Evolutionary conservation across 1,140 invertebrate species (phyloP).

Genomic region (Tribolium madens): DNA sequence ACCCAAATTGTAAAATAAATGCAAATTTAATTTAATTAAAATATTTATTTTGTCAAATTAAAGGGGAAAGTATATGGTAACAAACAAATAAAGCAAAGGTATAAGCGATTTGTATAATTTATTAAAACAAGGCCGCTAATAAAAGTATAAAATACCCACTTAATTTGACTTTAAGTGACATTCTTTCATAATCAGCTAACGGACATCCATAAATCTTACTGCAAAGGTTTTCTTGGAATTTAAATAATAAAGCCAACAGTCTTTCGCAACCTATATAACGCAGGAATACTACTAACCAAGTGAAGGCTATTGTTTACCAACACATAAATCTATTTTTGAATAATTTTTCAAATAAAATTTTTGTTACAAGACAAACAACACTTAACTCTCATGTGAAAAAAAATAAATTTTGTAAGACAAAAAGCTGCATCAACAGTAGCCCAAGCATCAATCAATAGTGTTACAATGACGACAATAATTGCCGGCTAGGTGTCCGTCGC

Average conservation of each 20-base stretch:
- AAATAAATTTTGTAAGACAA: neutral
- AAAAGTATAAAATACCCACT: neutral
- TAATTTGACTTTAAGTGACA: neutral
- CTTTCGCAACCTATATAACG: neutral
- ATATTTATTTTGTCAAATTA: no score
- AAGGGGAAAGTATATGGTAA: no score
- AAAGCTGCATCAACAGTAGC: constrained; percentile 37
- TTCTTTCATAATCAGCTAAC: neutral
- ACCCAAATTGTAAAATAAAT: no score
- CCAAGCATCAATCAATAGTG: constrained; percentile 46
- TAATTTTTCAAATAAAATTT: no score
- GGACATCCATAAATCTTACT: neutral
- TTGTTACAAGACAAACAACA: no score
- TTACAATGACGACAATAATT: constrained; percentile 52
- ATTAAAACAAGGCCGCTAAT: neutral
- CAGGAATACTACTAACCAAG: neutral
- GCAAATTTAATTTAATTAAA: no score
- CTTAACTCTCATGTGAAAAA: no score
- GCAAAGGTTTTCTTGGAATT: neutral
- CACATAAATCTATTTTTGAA: no score
- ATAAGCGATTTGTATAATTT: neutral
- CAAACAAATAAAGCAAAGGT: neutral
- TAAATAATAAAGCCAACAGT: neutral
- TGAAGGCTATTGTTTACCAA: no score
- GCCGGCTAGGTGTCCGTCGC: constrained; percentile 41